Conservation (phyloP, 2,113 vertebrate genomes). For the Macrotis lagotis region DNA sequence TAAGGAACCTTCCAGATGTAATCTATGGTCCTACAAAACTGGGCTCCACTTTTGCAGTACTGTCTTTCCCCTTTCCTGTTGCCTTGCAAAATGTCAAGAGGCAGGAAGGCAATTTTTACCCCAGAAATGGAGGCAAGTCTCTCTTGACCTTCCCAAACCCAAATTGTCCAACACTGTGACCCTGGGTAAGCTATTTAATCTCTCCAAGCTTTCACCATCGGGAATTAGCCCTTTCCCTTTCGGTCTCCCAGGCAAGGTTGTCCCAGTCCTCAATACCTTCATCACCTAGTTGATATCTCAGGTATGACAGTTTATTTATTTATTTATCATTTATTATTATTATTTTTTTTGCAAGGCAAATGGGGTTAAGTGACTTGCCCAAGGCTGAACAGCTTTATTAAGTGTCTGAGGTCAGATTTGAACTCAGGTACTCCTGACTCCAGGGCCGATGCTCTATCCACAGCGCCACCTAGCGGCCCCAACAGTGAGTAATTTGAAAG, state of each 20-base stretch:
- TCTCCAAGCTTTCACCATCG: background rate
- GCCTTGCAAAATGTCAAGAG: background rate
- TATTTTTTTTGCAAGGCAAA: no score
- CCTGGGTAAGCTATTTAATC: conserved; percentile 32
- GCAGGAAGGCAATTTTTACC: background rate
- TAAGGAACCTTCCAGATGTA: background rate
- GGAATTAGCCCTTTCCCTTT: background rate
- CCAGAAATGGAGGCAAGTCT: background rate
- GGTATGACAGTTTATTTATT: no score
- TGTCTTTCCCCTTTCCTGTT: background rate
- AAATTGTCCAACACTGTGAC: background rate
- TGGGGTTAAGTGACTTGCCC: no score
- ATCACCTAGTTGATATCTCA: background rate
- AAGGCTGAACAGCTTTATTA: no score
- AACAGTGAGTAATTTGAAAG: no score
- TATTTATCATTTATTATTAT: no score
- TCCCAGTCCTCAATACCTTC: background rate
- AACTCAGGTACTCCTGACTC: no score
- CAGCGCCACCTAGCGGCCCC: no score
- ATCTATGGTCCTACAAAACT: background rate
- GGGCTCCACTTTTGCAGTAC: background rate
- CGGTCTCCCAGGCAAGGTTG: background rate
- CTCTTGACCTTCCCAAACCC: background rate
- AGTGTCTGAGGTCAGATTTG: no score
- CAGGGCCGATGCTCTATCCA: no score